Conservation (phyloP, 2,888 invertebrate genomes). For the Eristalinus sepulchralis region DNA sequence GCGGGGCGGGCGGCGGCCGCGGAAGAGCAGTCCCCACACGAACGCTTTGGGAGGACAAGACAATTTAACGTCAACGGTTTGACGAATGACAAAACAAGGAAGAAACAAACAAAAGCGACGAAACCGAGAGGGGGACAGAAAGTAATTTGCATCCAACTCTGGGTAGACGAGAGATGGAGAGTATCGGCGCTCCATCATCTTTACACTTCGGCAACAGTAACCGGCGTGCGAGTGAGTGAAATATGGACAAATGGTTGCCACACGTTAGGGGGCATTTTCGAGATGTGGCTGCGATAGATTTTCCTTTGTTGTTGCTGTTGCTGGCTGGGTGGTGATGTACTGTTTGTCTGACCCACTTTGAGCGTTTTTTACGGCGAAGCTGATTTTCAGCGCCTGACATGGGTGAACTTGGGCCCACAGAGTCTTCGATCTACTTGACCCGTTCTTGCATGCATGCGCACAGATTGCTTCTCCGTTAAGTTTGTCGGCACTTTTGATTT, state of each 20-base stretch:
- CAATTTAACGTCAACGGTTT: constrained; percentile 23
- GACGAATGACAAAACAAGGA: neutral
- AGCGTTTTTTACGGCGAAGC: neutral
- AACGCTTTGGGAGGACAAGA: constrained; percentile 2
- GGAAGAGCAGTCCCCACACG: neutral
- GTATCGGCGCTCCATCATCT: neutral
- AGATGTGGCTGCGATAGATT: neutral
- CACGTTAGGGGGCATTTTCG: neutral
- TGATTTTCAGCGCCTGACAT: neutral
- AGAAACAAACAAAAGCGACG: neutral
- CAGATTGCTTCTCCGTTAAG: neutral
- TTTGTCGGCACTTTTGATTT: neutral
- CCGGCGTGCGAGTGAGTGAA: neutral
- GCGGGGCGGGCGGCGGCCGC: too few relatives aligned
- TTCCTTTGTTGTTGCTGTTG: neutral
- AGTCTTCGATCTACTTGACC: neutral
- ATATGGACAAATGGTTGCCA: neutral
- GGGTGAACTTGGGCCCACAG: neutral
- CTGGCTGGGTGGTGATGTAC: too few relatives aligned
- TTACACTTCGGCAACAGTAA: neutral
- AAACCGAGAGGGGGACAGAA: neutral
- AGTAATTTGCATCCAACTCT: constrained; percentile 7
- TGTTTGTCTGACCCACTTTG: neutral
- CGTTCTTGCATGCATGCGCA: neutral
- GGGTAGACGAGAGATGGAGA: neutral